These are phyloP conservation scores for Troglohyphantes excavatus DNA, from an alignment of 2,888 invertebrate species.

Conservation along the genomic window DNA sequence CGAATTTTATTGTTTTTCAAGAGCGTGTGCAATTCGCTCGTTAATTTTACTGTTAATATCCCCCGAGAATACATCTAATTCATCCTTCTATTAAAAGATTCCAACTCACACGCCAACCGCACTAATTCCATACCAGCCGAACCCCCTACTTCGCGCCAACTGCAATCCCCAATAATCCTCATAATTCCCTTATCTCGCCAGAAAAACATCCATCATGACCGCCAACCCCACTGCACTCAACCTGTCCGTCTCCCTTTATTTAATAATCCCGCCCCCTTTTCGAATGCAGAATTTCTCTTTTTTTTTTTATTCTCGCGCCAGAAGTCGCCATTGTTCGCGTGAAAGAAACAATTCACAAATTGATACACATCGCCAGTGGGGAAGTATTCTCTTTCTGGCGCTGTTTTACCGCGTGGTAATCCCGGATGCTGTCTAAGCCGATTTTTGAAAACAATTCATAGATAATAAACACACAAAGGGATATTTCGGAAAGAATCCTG, in stretches of 20 bases:
- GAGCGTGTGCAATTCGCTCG: neutral
- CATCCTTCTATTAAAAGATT: conserved; percentile 4
- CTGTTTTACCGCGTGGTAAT: neutral
- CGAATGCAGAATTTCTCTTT: too few species aligned
- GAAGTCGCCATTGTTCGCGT: too few species aligned
- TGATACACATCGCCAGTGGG: too few species aligned
- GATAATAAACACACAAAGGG: too few species aligned
- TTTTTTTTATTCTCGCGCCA: too few species aligned
- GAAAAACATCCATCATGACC: conserved; percentile 3
- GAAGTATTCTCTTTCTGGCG: too few species aligned
- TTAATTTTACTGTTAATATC: conserved; percentile 1
- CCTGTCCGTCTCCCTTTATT: neutral
- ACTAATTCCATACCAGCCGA: neutral
- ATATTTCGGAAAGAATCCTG: too few species aligned
- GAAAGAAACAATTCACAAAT: too few species aligned
- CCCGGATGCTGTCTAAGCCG: conserved; percentile 22
- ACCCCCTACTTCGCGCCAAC: neutral
- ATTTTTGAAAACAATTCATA: conserved; percentile 20
- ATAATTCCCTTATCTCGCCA: conserved; percentile 4
- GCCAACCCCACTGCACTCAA: neutral
- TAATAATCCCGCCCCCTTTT: neutral
- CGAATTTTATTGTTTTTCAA: neutral
- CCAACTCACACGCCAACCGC: neutral
- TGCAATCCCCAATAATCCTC: neutral
- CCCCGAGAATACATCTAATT: neutral